A percentile compares a stretch with the other conserved stretches of the same genome.
phyloP scores from a whole-genome alignment of 2,113 vertebrate species.

The Hypomesus transpacificus region DNA sequence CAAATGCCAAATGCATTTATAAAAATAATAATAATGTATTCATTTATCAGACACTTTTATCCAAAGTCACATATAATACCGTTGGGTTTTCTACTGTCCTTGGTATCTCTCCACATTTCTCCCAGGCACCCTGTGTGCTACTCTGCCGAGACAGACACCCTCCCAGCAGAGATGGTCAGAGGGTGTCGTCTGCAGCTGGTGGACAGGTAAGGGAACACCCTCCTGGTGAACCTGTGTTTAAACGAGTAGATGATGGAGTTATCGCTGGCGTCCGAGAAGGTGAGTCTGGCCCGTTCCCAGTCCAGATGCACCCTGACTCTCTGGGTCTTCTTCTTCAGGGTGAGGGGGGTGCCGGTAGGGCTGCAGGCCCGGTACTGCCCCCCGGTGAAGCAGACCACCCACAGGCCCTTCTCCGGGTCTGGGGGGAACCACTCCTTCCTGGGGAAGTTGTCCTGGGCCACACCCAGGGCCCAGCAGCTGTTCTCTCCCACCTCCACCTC shows the following conservation, averaged over 20 bases:
- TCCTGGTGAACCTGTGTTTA: slow-evolving; percentile 50
- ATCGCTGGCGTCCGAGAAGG: slow-evolving; percentile 55
- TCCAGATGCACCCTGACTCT: slow-evolving; percentile 56
- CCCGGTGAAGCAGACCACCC: slow-evolving; percentile 42
- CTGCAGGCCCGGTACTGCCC: slow-evolving; percentile 50
- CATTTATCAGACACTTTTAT: too few relatives aligned
- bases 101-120: not conserved
- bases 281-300: slow-evolving; percentile 55
- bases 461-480: slow-evolving; percentile 58
- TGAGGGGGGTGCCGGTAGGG: slow-evolving; percentile 26
- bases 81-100: not conserved
- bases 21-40: too few relatives aligned
- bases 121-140: slow-evolving; percentile 10
- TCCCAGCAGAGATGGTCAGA: slow-evolving; percentile 40
- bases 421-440: slow-evolving; percentile 47
- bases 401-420: slow-evolving; percentile 44
- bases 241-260: slow-evolving; percentile 52
- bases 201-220: slow-evolving; percentile 52
- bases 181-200: slow-evolving; percentile 53
- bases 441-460: slow-evolving; percentile 36
- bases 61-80: not conserved
- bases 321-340: slow-evolving; percentile 43
- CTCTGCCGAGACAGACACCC: slow-evolving; percentile 47
- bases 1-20: too few relatives aligned
- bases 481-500: slow-evolving; percentile 53